Percentiles rank a stretch among this genome's conserved stretches.
phyloP scores from a whole-genome alignment of 2,888 invertebrate species.

The Portevinia maculata region DNA sequence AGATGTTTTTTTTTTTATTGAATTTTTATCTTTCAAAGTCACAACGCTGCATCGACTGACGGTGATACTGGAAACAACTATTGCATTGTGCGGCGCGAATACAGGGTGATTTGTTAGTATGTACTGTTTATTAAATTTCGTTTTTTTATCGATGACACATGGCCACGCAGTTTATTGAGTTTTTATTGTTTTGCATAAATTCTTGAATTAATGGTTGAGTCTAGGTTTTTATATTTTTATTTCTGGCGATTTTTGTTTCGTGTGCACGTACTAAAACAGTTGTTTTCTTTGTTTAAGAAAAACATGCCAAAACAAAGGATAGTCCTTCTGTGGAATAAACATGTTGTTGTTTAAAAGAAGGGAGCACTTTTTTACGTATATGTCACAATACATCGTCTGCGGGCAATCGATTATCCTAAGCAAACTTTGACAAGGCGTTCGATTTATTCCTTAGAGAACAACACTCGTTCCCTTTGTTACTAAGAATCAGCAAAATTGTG shows the following conservation, averaged over 20 bases:
- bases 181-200: slow-evolving; percentile 30
- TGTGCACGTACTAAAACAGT: slow-evolving; percentile 8
- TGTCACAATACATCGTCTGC: slow-evolving; percentile 30
- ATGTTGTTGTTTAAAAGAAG: too few species aligned
- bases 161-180: slow-evolving; percentile 38
- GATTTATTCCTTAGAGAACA: slow-evolving; percentile 9
- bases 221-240: background rate
- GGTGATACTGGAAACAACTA: background rate
- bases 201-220: slow-evolving; percentile 1
- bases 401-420: slow-evolving; percentile 46
- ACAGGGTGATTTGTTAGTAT: slow-evolving; percentile 45
- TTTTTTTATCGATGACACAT: slow-evolving; percentile 57
- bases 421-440: slow-evolving; percentile 20
- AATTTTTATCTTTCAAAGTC: slow-evolving; percentile 45
- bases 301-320: background rate
- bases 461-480: slow-evolving; percentile 13
- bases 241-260: too few species aligned
- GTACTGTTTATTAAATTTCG: slow-evolving; percentile 5
- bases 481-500: slow-evolving; percentile 4
- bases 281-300: background rate
- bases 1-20: background rate
- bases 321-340: too few species aligned
- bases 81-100: slow-evolving; percentile 5
- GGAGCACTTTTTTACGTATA: slow-evolving; percentile 17
- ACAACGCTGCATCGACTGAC: slow-evolving; percentile 23